A percentile compares a stretch with the other conserved stretches of the same genome.
These are phyloP conservation scores for Leptothorax acervorum DNA, from an alignment of 2,888 invertebrate genomes.

Conservation along the genomic window DNA sequence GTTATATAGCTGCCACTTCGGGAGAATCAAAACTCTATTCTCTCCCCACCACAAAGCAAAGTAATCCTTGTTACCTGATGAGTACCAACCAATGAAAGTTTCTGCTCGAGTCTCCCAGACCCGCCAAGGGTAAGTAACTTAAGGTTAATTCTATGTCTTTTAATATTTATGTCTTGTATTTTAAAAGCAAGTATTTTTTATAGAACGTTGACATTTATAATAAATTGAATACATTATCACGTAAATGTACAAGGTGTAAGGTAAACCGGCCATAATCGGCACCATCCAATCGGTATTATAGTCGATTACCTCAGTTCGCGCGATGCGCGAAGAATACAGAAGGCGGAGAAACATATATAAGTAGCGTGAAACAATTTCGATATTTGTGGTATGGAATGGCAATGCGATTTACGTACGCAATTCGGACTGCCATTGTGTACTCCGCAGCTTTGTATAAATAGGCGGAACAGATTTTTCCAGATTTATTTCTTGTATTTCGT, in stretches of 20 bases:
- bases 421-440: constrained; percentile 28
- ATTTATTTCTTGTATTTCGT: neutral
- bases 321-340: constrained; percentile 30
- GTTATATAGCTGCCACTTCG: too few relatives aligned
- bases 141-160: too few relatives aligned
- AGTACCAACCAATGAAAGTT: too few relatives aligned
- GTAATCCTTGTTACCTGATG: too few relatives aligned
- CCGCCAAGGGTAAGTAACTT: too few relatives aligned
- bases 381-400: constrained; percentile 52
- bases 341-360: constrained; percentile 19
- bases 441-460: constrained; percentile 39
- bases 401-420: constrained; percentile 48
- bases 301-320: constrained; percentile 24
- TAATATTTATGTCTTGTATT: too few relatives aligned
- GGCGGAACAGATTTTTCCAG: neutral
- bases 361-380: constrained; percentile 50
- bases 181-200: too few relatives aligned
- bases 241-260: neutral
- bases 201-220: too few relatives aligned
- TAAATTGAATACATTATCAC: neutral
- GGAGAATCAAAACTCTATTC: too few relatives aligned
- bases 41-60: too few relatives aligned
- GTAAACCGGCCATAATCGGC: neutral
- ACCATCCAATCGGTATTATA: neutral
- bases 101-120: too few relatives aligned